Evolutionary conservation across 1,140 invertebrate genomes (phyloP), one percentile per base, ranked within the genome.

Genomic region (Bombyx mandarina): DNA sequence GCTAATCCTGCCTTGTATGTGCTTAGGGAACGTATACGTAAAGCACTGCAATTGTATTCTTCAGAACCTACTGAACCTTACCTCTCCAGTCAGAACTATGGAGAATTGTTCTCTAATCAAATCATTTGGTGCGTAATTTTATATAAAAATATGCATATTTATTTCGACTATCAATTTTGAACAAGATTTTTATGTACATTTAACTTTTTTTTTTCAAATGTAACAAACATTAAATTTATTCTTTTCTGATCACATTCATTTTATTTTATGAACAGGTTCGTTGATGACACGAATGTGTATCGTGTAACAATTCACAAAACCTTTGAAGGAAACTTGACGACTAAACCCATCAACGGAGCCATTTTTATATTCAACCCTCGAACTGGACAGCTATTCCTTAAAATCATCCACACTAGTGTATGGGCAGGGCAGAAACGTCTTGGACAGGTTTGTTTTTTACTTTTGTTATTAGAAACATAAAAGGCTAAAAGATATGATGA

Each of bases 281-380:
- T 99, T 0, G 98, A 99, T 80, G 98, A 99, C 76, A 99, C 98
- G 0, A 99, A 99, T 85, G 98, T 99, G 26, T 99, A 99, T 85
- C 92, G 99, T 71, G 99, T 99, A 6, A 99, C 99, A 0, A 99
- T 99, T 75, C 99, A 99, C 89, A 99, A 99, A 89, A 99, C 99
- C 0, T 99, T 99, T 88, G 99, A 99, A 87, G 99, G 99, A 45
- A 99, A 99, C 84, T 91, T 99, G 70, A 99, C 99, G 0, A 99
- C 99, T 0, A 99, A 99, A 79, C 99, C 99, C 0, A 99, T 99
- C 67, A 99, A 99, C 79, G 99, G 99, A 3, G 99, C 98, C 18
- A 99, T 99, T 77, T 99, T 99, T 83, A 99, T 99, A 63, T 99
- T 99, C 88, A 99, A 99, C 89, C 99, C 99, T 2, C 89, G 99